A percentile compares a stretch with the other conserved stretches of the same genome.
Evolutionary conservation across 2,888 invertebrate genomes (phyloP).

Genomic region (Charanyca ferruginea): DNA sequence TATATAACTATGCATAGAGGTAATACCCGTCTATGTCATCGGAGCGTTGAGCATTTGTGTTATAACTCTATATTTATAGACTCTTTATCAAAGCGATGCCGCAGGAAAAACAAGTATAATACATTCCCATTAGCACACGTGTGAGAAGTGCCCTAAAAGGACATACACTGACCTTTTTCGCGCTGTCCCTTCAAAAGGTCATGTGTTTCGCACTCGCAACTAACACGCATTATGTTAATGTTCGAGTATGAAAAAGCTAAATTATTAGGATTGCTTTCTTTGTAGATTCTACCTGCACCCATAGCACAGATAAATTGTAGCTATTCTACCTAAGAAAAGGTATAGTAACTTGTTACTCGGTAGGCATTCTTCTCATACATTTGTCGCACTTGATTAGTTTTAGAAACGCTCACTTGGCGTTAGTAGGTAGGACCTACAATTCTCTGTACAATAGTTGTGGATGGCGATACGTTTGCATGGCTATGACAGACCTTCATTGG

Average conservation of each 20-base stretch:
- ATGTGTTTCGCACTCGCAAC: conserved; percentile 24
- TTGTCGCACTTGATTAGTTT: neutral
- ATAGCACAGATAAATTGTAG: neutral
- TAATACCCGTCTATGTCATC: no score
- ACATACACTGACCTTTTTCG: conserved; percentile 45
- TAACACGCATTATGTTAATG: conserved; percentile 42
- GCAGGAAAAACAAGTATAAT: conserved; percentile 5
- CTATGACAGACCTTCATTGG: no score
- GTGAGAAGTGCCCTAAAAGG: conserved; percentile 32
- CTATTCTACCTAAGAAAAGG: neutral
- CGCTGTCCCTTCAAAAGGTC: conserved; percentile 49
- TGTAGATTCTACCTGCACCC: conserved; percentile 6
- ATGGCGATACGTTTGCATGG: neutral
- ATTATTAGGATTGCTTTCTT: conserved; percentile 25
- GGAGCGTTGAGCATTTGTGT: no score
- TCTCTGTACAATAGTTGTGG: neutral
- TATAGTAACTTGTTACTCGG: neutral
- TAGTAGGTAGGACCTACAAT: neutral
- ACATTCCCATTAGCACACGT: conserved; percentile 32
- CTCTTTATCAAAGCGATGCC: neutral
- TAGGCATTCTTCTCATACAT: neutral
- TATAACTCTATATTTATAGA: no score
- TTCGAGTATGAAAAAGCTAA: conserved; percentile 24
- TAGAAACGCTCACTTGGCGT: neutral
- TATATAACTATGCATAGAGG: no score